Conservation (phyloP, 2,888 invertebrate species). For the Drosophila nigricruria region DNA sequence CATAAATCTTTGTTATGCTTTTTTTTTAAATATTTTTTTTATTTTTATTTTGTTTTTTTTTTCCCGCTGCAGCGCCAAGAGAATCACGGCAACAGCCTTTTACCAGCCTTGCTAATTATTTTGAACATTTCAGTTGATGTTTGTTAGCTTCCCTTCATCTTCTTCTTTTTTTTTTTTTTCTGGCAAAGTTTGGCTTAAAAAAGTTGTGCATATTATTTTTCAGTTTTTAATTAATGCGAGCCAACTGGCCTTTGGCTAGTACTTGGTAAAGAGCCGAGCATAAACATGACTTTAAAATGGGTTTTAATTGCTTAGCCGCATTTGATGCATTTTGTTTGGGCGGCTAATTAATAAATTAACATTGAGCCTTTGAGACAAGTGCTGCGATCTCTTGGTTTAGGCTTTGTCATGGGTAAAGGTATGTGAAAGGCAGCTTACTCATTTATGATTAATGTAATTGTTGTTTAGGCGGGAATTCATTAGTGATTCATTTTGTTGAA, state of each 20-base stretch:
- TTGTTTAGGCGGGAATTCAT: not conserved
- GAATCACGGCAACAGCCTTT: conserved; percentile 47
- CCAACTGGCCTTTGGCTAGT: conserved; percentile 20
- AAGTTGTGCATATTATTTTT: conserved; percentile 46
- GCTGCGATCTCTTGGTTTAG: not conserved
- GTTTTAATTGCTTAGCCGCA: conserved; percentile 46
- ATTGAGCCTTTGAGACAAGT: not conserved
- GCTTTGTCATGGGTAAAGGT: not conserved
- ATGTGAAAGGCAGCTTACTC: not conserved
- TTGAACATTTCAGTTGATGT: conserved; percentile 41
- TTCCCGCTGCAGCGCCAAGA: not conserved
- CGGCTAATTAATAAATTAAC: conserved; percentile 36
- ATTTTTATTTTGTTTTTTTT: conserved; percentile 1
- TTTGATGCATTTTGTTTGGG: conserved; percentile 24
- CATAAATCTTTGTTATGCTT: conserved; percentile 76
- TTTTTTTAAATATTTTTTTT: not conserved
- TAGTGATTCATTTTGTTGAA: not conserved
- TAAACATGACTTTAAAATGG: conserved; percentile 60
- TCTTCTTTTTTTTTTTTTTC: conserved; percentile 1
- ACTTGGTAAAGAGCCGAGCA: conserved; percentile 18
- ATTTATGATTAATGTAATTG: not conserved
- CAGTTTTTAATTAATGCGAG: conserved; percentile 50
- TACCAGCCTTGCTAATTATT: conserved; percentile 49
- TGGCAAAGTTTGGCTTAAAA: conserved; percentile 23
- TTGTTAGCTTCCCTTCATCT: conserved; percentile 2